A percentile compares a stretch with the other conserved stretches of the same genome.
Conservation (phyloP, 30 jellyfish, hydroid and myxozoan genomes). For the Rhopilema esculentum region DNA sequence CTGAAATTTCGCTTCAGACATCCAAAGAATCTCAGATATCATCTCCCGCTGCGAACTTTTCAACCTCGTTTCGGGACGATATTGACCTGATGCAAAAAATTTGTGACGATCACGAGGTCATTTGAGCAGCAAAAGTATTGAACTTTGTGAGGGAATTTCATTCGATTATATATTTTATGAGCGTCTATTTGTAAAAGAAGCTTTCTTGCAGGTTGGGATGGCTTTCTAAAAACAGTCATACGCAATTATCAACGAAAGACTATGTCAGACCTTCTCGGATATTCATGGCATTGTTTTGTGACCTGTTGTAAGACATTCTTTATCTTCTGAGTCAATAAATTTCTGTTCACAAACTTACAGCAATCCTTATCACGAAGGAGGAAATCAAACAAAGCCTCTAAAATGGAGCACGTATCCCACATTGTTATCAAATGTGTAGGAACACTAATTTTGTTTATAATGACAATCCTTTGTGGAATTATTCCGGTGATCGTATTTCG, state of each 20-base stretch:
- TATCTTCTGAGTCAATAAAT: too few relatives aligned
- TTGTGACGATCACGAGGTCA: not conserved
- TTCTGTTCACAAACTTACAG: too few relatives aligned
- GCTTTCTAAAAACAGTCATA: not conserved
- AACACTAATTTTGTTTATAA: conserved; percentile 65
- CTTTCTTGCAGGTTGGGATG: not conserved
- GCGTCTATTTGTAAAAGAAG: conserved; percentile 20
- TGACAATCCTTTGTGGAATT: conserved; percentile 74
- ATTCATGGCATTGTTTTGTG: not conserved
- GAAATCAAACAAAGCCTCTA: too few relatives aligned
- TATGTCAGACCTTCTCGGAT: not conserved
- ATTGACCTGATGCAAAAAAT: not conserved
- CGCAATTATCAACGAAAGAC: not conserved
- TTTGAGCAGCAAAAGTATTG: not conserved
- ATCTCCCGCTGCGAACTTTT: too few relatives aligned
- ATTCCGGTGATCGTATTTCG: conserved; percentile 71
- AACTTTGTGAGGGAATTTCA: not conserved
- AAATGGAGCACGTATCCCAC: conserved; percentile 63
- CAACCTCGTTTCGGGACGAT: too few relatives aligned
- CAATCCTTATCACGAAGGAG: not conserved
- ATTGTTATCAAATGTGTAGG: conserved; percentile 72
- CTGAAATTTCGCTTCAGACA: too few relatives aligned
- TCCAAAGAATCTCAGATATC: too few relatives aligned
- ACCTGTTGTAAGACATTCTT: not conserved
- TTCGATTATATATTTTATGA: conserved; percentile 7